These are phyloP conservation scores for Trichonephila clavipes DNA, from an alignment of 1,140 invertebrate genomes.

Conservation along the genomic window DNA sequence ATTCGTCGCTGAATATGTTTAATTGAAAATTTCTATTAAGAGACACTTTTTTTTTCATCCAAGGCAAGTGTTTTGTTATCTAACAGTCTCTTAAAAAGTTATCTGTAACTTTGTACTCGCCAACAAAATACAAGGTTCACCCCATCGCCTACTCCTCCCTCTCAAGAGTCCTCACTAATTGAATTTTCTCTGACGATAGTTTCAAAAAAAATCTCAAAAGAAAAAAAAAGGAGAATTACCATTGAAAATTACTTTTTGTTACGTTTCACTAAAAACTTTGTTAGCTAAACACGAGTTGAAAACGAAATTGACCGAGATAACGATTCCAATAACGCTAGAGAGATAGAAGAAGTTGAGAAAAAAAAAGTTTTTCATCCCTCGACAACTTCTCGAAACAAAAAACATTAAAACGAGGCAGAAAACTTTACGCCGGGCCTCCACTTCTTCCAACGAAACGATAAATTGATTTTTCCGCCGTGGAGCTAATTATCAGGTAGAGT, in stretches of 20 bases:
- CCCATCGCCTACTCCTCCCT: background rate
- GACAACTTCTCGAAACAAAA: slow-evolving; percentile 58
- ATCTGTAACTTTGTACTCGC: background rate
- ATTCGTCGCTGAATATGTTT: too few relatives aligned
- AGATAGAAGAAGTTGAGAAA: background rate
- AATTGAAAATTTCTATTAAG: too few relatives aligned
- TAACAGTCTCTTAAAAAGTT: background rate
- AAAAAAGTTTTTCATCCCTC: slow-evolving; percentile 40
- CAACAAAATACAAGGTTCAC: background rate
- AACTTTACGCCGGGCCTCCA: background rate
- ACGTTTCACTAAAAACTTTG: slow-evolving; percentile 16
- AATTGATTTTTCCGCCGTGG: slow-evolving; percentile 62
- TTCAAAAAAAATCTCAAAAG: background rate
- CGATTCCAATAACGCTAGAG: slow-evolving; percentile 32
- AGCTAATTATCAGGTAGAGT: slow-evolving; percentile 47
- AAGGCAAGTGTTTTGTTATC: too few relatives aligned
- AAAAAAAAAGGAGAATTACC: slow-evolving; percentile 7
- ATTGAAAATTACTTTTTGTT: slow-evolving; percentile 18
- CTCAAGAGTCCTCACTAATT: background rate
- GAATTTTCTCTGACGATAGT: background rate
- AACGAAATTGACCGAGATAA: slow-evolving; percentile 68
- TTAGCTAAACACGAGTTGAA: background rate
- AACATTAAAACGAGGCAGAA: background rate
- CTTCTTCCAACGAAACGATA: slow-evolving; percentile 14
- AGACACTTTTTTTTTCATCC: too few relatives aligned